These are phyloP conservation scores for Schrankia costaestrigalis DNA, from an alignment of 2,888 invertebrate species.

Conservation along the genomic window DNA sequence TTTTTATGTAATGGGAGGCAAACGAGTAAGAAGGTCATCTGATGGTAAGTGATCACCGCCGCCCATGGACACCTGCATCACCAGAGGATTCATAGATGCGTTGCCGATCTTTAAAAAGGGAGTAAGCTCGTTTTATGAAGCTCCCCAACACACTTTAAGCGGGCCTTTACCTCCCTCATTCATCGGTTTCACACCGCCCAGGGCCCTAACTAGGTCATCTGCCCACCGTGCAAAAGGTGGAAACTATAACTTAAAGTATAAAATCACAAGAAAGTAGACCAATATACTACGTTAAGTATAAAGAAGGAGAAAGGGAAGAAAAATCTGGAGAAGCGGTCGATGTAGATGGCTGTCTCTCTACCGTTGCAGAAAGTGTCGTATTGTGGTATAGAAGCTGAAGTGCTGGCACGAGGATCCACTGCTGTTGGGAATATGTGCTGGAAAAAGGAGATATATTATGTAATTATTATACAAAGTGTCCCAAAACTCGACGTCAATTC, in stretches of 20 bases:
- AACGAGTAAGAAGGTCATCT: too few relatives aligned
- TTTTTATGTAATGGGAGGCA: too few relatives aligned
- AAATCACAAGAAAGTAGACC: conserved; percentile 87
- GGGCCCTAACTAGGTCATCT: not conserved
- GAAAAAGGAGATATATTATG: conserved; percentile 19
- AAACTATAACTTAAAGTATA: too few relatives aligned
- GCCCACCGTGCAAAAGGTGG: too few relatives aligned
- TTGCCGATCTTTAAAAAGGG: too few relatives aligned
- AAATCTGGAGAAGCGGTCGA: conserved; percentile 92
- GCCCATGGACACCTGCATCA: too few relatives aligned
- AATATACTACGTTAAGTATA: conserved; percentile 93
- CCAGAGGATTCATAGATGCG: too few relatives aligned
- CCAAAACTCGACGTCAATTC: not conserved
- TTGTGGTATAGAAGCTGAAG: conserved; percentile 86
- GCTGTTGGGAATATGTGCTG: conserved; percentile 74
- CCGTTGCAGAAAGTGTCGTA: conserved; percentile 93
- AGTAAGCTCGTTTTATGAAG: too few relatives aligned
- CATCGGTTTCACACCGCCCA: too few relatives aligned
- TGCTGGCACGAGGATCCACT: conserved; percentile 79
- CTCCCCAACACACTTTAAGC: too few relatives aligned
- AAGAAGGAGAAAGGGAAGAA: conserved; percentile 95
- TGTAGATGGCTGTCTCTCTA: conserved; percentile 88
- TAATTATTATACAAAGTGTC: not conserved
- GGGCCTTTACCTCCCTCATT: too few relatives aligned
- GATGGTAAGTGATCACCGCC: too few relatives aligned